Base-by-base conservation (phyloP, 2,888 invertebrate species). In the Malacosoma neustria region DNA sequence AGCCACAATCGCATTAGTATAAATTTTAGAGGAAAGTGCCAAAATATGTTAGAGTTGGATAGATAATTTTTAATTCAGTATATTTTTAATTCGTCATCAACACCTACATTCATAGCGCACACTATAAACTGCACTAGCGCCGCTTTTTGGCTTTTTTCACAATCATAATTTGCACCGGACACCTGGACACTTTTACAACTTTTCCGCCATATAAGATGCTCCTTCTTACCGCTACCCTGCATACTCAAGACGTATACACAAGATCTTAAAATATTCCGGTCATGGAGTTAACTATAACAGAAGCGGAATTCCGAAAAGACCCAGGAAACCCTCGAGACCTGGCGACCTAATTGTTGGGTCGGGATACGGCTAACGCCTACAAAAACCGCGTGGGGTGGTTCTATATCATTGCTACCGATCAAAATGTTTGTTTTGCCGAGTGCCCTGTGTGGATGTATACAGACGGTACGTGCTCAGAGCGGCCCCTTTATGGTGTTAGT, bases 401-500 rank as follows among this genome's bases (percentile, higher is more conserved):
- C 53, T 55, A 64, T 66, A 63, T 67, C 70, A 67, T 67, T 60
- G 71, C 72, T 70, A 72, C 75, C 66, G 73, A 66, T 64, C 53
- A 53, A 56, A 55, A 58, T 70, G 69, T 81, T 81, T 80, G 68
- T 65, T 61, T 70, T 72, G 67, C 61, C 73, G 70, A 81, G 81
- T 77, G 72, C 67, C 71, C 64, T 59, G 58, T 50, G 56, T 51
- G 60, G 57, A 63, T 64, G 61, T 60, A 54, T 48, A 56, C 22
- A 22, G 22, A 9, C 22, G 22, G 65, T 69, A 66, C 72, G 68
- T 72, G 70, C 68, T 61, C 54, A 55, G 54, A 49, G 73, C 72
- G 74, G 79, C 61, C 67, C 54, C 73, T 76, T 75, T 73, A 69
- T 65, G 70, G 65, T 61, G 22, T 73, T 63, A 66, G 59, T 67